Evolutionary conservation across 2,113 vertebrate genomes (phyloP).

Genomic region (Chrysochloris asiatica): DNA sequence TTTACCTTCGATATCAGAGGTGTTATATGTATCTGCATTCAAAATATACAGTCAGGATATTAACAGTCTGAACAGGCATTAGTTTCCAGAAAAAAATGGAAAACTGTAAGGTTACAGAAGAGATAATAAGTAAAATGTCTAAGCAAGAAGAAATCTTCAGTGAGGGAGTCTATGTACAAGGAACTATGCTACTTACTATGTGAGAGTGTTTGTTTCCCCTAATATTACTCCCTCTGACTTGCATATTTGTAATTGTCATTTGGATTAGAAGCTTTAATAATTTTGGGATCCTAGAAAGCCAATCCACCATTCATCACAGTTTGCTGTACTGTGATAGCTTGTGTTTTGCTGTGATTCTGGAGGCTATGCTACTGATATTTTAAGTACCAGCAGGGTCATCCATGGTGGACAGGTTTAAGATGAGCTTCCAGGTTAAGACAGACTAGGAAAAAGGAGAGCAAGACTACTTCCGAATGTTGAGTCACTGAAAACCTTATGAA

Average conservation of each 20-base stretch:
- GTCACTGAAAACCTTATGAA: no score
- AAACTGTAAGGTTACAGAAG: neutral
- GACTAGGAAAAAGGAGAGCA: no score
- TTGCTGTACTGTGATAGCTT: no score
- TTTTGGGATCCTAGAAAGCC: no score
- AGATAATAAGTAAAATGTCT: neutral
- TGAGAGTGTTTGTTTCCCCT: neutral
- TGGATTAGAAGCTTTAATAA: neutral
- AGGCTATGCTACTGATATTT: no score
- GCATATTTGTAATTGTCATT: slow-evolving; percentile 14
- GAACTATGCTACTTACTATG: neutral
- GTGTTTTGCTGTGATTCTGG: no score
- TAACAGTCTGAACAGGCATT: neutral
- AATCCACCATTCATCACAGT: no score
- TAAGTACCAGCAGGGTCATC: no score
- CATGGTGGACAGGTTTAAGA: no score
- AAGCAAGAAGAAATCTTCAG: neutral
- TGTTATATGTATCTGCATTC: neutral
- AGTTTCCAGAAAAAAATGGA: neutral
- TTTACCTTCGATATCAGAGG: neutral
- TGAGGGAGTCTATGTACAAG: neutral
- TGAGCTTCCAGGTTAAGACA: no score
- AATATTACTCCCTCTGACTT: neutral
- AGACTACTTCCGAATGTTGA: no score
- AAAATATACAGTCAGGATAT: neutral